Percentiles rank a stretch among this genome's conserved stretches.
phyloP scores from a whole-genome alignment of 2,797 vertebrate genomes.

The Neostethus bicornis region DNA sequence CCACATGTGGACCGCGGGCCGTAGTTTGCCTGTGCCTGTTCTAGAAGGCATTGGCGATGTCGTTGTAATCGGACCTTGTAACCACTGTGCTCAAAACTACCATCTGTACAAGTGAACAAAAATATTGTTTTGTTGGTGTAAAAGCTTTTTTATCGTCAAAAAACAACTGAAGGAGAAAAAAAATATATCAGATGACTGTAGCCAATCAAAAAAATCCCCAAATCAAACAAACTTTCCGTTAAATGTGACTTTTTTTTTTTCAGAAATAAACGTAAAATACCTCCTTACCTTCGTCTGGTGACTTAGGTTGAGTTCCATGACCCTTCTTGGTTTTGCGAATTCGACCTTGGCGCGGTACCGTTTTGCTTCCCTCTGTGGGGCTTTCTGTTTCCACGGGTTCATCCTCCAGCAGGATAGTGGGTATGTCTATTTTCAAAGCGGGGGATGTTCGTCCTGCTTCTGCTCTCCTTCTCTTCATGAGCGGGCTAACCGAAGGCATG shows the following conservation, averaged over 20 bases:
- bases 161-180: too few relatives aligned
- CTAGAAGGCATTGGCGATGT: too few relatives aligned
- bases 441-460: slow-evolving; percentile 60
- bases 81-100: too few relatives aligned
- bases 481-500: slow-evolving; percentile 57
- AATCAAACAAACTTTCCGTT: background rate
- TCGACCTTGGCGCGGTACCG: slow-evolving; percentile 65
- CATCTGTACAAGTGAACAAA: too few relatives aligned
- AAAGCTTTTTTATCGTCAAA: too few relatives aligned
- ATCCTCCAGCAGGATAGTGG: slow-evolving; percentile 72
- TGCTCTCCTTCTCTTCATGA: slow-evolving; percentile 66
- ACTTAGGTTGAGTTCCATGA: slow-evolving; percentile 57
- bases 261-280: background rate
- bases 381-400: slow-evolving; percentile 62
- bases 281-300: slow-evolving; percentile 85
- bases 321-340: slow-evolving; percentile 60
- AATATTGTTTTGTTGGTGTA: too few relatives aligned
- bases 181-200: background rate
- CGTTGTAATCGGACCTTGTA: too few relatives aligned
- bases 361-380: slow-evolving; percentile 12
- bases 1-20: too few relatives aligned
- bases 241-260: too few relatives aligned
- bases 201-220: background rate
- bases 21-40: too few relatives aligned
- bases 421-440: slow-evolving; percentile 53